These are phyloP conservation scores for Ornithoptera alexandrae DNA, from an alignment of 2,888 invertebrate genomes.

Conservation along the genomic window DNA sequence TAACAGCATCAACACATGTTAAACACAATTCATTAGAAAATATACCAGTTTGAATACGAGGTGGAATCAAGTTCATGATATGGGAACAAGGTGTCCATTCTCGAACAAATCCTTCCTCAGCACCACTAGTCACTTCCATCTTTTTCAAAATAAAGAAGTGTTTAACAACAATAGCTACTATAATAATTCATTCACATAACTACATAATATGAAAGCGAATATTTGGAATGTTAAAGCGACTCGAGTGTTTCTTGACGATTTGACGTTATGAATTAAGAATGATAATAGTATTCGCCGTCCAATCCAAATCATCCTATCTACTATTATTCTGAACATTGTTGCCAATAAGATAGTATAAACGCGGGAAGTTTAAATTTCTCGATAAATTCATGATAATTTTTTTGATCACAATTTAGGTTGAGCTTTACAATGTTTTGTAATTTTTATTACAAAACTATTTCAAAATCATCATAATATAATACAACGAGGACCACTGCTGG, in stretches of 20 bases:
- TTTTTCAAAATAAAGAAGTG: conserved; percentile 27
- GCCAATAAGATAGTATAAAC: too few species aligned
- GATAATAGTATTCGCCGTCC: neutral
- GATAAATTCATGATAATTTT: too few species aligned
- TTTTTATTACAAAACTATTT: too few species aligned
- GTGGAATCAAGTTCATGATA: conserved; percentile 87
- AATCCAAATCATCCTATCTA: neutral
- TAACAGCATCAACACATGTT: conserved; percentile 90
- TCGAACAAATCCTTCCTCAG: conserved; percentile 79
- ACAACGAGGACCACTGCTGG: too few species aligned
- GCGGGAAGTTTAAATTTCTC: too few species aligned
- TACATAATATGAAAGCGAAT: neutral
- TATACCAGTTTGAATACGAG: conserved; percentile 86
- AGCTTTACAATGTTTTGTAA: too few species aligned
- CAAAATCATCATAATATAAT: too few species aligned
- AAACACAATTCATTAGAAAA: conserved; percentile 87
- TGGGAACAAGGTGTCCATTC: conserved; percentile 91
- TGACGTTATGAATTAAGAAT: conserved; percentile 24
- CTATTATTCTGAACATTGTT: neutral
- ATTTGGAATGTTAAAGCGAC: neutral
- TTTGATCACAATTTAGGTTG: too few species aligned
- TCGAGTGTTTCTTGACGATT: conserved; percentile 10
- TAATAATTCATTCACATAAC: neutral
- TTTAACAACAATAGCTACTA: conserved; percentile 11
- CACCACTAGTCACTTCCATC: conserved; percentile 70